Conservation (phyloP, 2,113 vertebrate species). For the Oxyruncus cristatus region DNA sequence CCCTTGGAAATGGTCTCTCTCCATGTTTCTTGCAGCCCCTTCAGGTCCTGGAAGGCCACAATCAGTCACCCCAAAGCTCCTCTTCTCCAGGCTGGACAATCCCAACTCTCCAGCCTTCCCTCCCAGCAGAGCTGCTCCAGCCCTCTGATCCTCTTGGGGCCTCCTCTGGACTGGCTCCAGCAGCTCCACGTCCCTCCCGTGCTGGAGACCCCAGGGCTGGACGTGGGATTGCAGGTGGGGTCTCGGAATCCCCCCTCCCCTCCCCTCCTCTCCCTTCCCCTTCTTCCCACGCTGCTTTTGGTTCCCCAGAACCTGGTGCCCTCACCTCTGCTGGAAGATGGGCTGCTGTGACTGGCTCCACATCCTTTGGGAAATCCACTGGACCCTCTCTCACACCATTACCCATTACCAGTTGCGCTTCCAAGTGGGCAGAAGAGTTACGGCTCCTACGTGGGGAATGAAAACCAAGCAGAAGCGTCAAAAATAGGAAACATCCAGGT, state of each 20-base stretch:
- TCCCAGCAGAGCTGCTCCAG: background rate
- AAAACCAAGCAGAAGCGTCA: background rate
- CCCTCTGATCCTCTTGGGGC: background rate
- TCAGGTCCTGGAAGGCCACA: background rate
- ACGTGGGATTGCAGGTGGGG: background rate
- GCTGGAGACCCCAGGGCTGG: background rate
- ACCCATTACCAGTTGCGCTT: conserved; percentile 82
- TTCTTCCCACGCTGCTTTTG: background rate
- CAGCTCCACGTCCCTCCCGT: background rate
- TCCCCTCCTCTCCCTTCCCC: background rate
- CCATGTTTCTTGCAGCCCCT: background rate
- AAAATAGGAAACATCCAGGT: fast-evolving
- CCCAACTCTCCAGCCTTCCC: background rate
- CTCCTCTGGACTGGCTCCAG: background rate
- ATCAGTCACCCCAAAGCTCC: fast-evolving
- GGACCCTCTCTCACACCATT: conserved; percentile 84
- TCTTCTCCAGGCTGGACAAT: background rate
- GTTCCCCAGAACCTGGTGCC: fast-evolving
- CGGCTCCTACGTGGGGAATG: conserved; percentile 12
- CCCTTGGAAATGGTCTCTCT: background rate
- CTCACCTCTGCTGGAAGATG: conserved; percentile 67
- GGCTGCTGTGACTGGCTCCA: conserved; percentile 64
- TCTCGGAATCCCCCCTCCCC: background rate
- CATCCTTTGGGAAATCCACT: conserved; percentile 77
- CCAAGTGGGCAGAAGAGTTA: conserved; percentile 47